Evolutionary conservation across 2,113 vertebrate genomes (phyloP), one percentile per base, ranked within the genome.

Genomic region (Scophthalmus maximus): DNA sequence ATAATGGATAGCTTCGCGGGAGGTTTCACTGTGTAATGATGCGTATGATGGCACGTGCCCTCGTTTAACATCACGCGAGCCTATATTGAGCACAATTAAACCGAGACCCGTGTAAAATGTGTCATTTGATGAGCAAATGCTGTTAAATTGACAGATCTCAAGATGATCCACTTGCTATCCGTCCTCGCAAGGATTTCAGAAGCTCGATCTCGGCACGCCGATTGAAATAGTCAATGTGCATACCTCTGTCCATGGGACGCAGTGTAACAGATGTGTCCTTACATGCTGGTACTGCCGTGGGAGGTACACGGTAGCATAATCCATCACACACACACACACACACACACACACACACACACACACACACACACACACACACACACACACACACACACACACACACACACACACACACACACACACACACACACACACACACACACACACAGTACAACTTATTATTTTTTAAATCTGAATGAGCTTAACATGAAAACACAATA

Each of bases 21-120:
- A 74, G 76, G 70, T 72, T 74, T 74, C 42, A 20, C 20, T 63
- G 79, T 42, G 34, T 68, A 87, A 79, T 74, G 72, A 83, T 64
- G 70, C 78, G 26, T 69, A 22, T 73, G 51, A 82, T 72, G 56
- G 64, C 40, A 51, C 44, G 51, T 66, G 23, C 40, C 53, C 69
- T 66, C 15, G 23, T 68, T 82, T 73, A 73, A 62, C 18, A 18
- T 59, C n/a, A 34, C 26, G 51, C 38, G 36, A 14, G 6, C 14
- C 36, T 38, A 15, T 4, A 53, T 25, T 63, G 74, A 65, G 55
- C 11, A 12, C 25, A 51, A 15, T 70, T 78, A 26, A 61, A 84
- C 32, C 32, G 52, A 53, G 26, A 51, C 56, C 17, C 26, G 25
- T 9, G 12, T 63, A 55, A 63, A 79, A 82, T 51, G 57, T 75